These are phyloP conservation scores for Tangara arthus DNA, from an alignment of 2,797 vertebrate genomes.

Conservation along the genomic window DNA sequence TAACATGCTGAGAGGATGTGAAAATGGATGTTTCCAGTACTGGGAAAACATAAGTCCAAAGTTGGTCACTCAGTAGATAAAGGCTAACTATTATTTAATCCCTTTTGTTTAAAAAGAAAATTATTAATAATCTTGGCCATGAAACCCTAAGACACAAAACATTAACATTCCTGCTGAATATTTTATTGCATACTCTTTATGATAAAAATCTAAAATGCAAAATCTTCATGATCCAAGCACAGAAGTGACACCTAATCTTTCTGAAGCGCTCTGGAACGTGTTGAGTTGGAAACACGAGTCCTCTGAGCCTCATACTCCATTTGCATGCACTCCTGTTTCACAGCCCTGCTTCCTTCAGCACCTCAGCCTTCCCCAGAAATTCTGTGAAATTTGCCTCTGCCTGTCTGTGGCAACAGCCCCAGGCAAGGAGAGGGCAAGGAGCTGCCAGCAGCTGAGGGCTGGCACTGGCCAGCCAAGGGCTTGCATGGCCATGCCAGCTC, in stretches of 20 bases:
- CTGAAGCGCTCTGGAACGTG: background rate
- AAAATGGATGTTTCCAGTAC: background rate
- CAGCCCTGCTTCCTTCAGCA: background rate
- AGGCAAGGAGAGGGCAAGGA: background rate
- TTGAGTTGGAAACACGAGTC: background rate
- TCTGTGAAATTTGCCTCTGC: background rate
- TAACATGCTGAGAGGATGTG: background rate
- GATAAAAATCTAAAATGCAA: background rate
- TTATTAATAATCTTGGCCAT: background rate
- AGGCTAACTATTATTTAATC: background rate
- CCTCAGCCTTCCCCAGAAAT: background rate
- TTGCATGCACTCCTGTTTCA: background rate
- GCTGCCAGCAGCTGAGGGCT: constrained; percentile 32
- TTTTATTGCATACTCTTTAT: background rate
- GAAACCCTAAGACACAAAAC: background rate
- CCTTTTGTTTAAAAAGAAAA: background rate
- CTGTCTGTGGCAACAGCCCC: background rate
- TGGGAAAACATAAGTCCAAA: background rate
- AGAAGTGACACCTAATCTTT: background rate
- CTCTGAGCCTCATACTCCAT: background rate
- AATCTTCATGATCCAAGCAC: background rate
- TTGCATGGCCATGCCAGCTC: constrained; percentile 46
- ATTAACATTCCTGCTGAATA: background rate
- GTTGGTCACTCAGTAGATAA: background rate
- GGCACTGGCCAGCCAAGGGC: background rate